phyloP scores from a whole-genome alignment of 1,140 invertebrate species.

The Bombus terrestris region DNA sequence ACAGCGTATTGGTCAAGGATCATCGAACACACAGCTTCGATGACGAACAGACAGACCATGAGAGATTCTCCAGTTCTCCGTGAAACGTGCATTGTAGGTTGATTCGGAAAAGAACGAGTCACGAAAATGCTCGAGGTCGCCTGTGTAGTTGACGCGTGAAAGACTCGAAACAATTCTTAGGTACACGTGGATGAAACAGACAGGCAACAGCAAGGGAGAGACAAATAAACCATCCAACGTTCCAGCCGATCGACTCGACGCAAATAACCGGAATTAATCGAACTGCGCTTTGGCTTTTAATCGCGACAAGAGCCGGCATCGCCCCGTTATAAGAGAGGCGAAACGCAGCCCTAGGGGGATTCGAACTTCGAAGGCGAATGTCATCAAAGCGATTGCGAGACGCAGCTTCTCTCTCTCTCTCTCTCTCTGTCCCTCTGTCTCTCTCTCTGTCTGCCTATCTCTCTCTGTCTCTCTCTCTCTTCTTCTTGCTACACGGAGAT shows the following conservation, averaged over 20 bases:
- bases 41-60: too few species aligned
- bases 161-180: not conserved
- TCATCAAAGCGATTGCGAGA: slow-evolving; percentile 58
- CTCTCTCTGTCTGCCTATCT: slow-evolving; percentile 15
- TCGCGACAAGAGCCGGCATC: slow-evolving; percentile 45
- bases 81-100: not conserved
- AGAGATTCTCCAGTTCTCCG: too few species aligned
- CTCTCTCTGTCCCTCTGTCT: slow-evolving; percentile 11
- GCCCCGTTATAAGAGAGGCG: slow-evolving; percentile 49
- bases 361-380: slow-evolving; percentile 63
- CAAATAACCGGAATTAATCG: slow-evolving; percentile 63
- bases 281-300: slow-evolving; percentile 50
- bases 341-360: slow-evolving; percentile 32
- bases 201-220: not conserved
- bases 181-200: not conserved
- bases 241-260: slow-evolving; percentile 37
- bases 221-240: slow-evolving; percentile 27
- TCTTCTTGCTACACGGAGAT: slow-evolving; percentile 51
- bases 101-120: not conserved
- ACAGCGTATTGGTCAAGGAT: not conserved
- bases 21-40: not conserved
- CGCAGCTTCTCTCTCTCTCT: not conserved
- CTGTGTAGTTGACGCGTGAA: not conserved
- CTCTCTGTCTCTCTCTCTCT: slow-evolving; percentile 22
- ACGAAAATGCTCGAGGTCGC: not conserved